Evolutionary conservation across 2,113 vertebrate species (phyloP).

Genomic region (Dipodomys ordii): DNA sequence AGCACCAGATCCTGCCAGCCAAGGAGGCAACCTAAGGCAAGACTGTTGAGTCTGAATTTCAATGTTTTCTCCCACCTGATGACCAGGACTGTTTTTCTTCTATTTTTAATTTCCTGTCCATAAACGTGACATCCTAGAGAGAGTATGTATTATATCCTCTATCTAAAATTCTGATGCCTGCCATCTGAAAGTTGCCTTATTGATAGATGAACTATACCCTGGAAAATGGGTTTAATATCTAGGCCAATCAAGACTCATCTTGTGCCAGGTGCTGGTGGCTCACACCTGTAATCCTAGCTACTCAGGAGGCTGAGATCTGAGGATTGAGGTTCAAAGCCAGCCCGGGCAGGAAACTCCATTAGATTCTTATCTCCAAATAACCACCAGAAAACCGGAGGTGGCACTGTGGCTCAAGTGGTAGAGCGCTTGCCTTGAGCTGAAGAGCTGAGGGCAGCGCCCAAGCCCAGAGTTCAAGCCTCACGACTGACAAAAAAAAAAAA

Average conservation of each 20-base stretch:
- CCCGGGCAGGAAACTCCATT: too few species aligned
- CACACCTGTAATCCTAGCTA: too few species aligned
- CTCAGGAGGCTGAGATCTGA: too few species aligned
- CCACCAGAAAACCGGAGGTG: too few species aligned
- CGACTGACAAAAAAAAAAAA: too few species aligned
- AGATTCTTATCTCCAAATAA: too few species aligned
- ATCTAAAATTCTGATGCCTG: background rate
- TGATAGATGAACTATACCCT: background rate
- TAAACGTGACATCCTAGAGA: background rate
- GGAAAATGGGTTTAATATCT: background rate
- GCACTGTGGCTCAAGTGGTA: too few species aligned
- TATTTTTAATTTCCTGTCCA: conserved; percentile 42
- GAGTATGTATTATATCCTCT: background rate
- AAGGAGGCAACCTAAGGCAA: background rate
- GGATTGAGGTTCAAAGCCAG: too few species aligned
- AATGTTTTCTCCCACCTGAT: background rate
- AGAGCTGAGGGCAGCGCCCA: too few species aligned
- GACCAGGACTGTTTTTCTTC: background rate
- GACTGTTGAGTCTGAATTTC: background rate
- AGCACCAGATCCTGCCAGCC: background rate
- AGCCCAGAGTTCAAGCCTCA: background rate
- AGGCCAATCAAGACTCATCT: background rate
- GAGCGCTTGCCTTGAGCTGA: too few species aligned
- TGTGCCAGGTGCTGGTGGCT: too few species aligned
- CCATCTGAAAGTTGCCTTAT: background rate